These are phyloP conservation scores for Peucedramus taeniatus DNA, from an alignment of 2,113 vertebrate species.

Conservation along the genomic window DNA sequence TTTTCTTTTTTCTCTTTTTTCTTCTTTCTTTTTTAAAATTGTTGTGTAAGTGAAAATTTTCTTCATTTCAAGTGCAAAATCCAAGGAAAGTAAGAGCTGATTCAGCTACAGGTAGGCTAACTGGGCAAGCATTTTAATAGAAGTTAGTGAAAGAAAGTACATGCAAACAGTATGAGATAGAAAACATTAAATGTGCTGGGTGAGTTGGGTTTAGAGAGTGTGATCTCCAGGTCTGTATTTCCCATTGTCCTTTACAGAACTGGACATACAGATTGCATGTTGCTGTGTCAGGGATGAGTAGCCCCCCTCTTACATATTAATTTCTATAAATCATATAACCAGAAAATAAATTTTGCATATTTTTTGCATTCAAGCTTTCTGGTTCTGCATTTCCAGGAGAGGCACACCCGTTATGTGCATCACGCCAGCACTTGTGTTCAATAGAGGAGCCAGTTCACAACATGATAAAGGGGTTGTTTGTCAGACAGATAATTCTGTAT, in stretches of 20 bases:
- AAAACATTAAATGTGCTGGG: not conserved
- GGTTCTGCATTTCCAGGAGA: not conserved
- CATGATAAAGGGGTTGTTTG: not conserved
- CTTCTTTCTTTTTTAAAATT: not conserved
- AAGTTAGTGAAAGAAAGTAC: not conserved
- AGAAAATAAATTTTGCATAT: not conserved
- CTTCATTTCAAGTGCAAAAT: not conserved
- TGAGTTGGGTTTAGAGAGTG: not conserved
- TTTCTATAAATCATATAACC: not conserved
- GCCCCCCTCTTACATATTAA: not conserved
- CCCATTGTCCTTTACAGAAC: not conserved
- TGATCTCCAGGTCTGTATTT: not conserved
- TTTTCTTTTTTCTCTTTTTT: not conserved
- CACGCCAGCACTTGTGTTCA: not conserved
- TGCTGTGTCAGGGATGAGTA: not conserved
- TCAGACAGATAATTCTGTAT: not conserved
- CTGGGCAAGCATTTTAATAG: not conserved
- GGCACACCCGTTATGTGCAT: not conserved
- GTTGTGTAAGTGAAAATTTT: not conserved
- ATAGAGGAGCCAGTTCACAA: not conserved
- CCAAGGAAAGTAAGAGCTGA: not conserved
- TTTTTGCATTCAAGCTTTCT: not conserved
- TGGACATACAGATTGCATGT: not conserved
- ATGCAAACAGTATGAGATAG: not conserved
- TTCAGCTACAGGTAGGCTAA: constrained; percentile 3